phyloP scores from a whole-genome alignment of 2,888 invertebrate species.

The Dynastes hyllus region DNA sequence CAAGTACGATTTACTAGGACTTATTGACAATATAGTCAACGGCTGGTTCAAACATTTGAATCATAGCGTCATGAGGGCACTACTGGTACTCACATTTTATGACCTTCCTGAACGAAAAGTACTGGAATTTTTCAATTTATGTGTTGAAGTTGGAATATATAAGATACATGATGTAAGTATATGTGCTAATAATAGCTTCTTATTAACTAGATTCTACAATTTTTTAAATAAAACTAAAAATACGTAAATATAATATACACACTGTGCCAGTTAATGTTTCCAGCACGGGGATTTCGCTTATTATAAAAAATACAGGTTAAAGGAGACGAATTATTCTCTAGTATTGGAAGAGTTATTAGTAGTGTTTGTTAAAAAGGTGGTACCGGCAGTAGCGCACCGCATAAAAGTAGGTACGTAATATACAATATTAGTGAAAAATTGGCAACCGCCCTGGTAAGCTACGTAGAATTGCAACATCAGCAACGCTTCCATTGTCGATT shows the following conservation, averaged over 20 bases:
- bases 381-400: too few relatives aligned
- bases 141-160: constrained; percentile 42
- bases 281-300: too few relatives aligned
- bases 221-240: too few relatives aligned
- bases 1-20: constrained; percentile 29
- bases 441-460: too few relatives aligned
- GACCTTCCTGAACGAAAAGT: constrained; percentile 45
- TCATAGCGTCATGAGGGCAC: constrained; percentile 38
- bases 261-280: not conserved
- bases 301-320: too few relatives aligned
- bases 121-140: constrained; percentile 46
- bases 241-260: not conserved
- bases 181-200: not conserved
- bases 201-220: not conserved
- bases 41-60: constrained; percentile 50
- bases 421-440: too few relatives aligned
- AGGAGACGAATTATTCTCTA: too few relatives aligned
- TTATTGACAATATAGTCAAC: constrained; percentile 47
- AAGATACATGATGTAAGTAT: constrained; percentile 36
- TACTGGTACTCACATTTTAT: constrained; percentile 22
- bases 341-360: too few relatives aligned
- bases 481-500: too few relatives aligned
- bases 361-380: too few relatives aligned
- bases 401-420: too few relatives aligned
- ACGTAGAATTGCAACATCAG: too few relatives aligned